Evolutionary conservation across 2,113 vertebrate genomes (phyloP).

Genomic region (Aegithalos caudatus): DNA sequence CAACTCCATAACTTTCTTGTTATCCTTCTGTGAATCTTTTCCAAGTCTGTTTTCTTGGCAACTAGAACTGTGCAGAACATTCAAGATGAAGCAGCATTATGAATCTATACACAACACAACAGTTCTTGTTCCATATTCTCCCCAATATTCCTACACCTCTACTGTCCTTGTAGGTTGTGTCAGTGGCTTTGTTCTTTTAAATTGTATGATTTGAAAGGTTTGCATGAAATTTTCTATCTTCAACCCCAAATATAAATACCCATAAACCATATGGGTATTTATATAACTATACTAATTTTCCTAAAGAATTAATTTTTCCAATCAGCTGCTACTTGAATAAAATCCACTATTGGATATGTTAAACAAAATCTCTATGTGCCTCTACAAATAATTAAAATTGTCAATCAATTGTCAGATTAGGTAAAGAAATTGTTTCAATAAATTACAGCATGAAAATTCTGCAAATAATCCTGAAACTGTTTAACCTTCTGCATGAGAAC

Average conservation of each 20-base stretch:
- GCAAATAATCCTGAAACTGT: background rate
- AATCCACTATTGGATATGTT: background rate
- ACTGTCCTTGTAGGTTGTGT: background rate
- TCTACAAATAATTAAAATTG: background rate
- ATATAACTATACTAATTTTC: background rate
- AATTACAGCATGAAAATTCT: background rate
- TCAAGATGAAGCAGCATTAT: background rate
- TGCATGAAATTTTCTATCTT: background rate
- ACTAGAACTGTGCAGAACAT: background rate
- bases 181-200: background rate
- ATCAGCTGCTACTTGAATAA: background rate
- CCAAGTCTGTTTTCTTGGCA: background rate
- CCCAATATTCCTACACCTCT: background rate
- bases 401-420: background rate
- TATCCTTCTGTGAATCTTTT: background rate
- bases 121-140: background rate
- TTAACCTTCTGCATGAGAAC: background rate
- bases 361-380: background rate
- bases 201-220: background rate
- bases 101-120: background rate
- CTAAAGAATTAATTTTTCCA: background rate
- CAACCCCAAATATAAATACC: background rate
- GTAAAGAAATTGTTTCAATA: background rate
- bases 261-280: too few relatives aligned
- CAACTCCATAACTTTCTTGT: background rate